A percentile compares a stretch with the other conserved stretches of the same genome.
Evolutionary conservation across 2,797 vertebrate species (phyloP).

Genomic region (Gallinago nigripennis): DNA sequence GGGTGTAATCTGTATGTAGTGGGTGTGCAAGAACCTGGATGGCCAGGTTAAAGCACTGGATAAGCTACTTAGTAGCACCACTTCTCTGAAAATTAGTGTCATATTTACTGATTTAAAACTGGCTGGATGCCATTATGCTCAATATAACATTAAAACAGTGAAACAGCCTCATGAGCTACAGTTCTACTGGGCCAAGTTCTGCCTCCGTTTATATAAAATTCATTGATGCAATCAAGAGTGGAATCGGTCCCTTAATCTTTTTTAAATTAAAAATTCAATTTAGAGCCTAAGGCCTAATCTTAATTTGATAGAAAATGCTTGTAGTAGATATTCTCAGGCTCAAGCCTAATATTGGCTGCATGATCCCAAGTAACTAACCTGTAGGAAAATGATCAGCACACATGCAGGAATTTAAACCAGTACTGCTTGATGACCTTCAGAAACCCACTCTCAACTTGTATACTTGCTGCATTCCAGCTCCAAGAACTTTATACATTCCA

Average conservation of each 20-base stretch:
- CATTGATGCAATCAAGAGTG: background rate
- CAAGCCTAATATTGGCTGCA: background rate
- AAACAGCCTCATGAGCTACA: background rate
- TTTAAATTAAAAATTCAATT: conserved; percentile 13
- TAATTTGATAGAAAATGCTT: background rate
- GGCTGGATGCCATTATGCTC: conserved; percentile 15
- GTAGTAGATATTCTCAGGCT: background rate
- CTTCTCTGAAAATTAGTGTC: conserved; percentile 12
- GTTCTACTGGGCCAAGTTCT: background rate
- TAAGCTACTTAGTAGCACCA: background rate
- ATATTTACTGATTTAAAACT: conserved; percentile 20
- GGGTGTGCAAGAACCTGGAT: background rate
- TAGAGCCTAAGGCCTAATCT: background rate
- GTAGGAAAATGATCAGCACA: background rate
- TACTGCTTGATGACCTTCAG: background rate
- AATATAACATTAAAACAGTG: background rate
- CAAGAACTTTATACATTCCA: conserved; percentile 77
- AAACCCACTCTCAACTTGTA: background rate
- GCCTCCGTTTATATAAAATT: background rate
- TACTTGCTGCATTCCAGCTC: conserved; percentile 36
- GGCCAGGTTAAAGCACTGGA: background rate
- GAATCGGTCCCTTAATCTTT: background rate
- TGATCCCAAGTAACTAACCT: background rate
- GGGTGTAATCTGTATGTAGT: background rate
- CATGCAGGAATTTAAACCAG: background rate